Conservation (phyloP, 2,113 vertebrate genomes). For the Spermophilus dauricus region DNA sequence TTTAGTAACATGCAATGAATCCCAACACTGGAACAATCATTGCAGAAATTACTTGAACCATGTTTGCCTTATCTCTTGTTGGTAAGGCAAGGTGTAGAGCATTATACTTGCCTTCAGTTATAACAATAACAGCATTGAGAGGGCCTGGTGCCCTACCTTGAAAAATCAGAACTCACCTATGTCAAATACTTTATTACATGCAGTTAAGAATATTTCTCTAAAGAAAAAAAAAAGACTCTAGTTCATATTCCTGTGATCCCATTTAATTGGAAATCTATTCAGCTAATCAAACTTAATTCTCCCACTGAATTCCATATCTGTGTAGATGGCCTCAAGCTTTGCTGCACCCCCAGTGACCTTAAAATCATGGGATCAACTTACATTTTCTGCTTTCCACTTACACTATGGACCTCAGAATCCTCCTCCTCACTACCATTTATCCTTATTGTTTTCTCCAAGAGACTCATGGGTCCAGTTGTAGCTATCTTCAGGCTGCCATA, state of each 20-base stretch:
- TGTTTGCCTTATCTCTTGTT: neutral
- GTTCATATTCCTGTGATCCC: neutral
- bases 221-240: neutral
- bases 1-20: neutral
- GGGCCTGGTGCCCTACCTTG: neutral
- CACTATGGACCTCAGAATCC: neutral
- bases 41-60: neutral
- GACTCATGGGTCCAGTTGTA: neutral
- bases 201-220: neutral
- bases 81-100: neutral
- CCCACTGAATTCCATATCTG: neutral
- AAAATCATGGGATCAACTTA: neutral
- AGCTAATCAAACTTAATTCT: neutral
- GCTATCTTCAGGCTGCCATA: neutral
- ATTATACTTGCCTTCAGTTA: neutral
- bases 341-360: neutral
- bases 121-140: neutral
- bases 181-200: neutral
- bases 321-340: neutral
- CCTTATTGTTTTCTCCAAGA: neutral
- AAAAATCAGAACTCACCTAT: slow-evolving; percentile 10
- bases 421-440: neutral
- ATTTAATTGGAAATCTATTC: neutral
- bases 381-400: neutral
- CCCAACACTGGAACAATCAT: neutral